Conservation (phyloP, 2,888 invertebrate genomes). For the Pinctada fucata region DNA sequence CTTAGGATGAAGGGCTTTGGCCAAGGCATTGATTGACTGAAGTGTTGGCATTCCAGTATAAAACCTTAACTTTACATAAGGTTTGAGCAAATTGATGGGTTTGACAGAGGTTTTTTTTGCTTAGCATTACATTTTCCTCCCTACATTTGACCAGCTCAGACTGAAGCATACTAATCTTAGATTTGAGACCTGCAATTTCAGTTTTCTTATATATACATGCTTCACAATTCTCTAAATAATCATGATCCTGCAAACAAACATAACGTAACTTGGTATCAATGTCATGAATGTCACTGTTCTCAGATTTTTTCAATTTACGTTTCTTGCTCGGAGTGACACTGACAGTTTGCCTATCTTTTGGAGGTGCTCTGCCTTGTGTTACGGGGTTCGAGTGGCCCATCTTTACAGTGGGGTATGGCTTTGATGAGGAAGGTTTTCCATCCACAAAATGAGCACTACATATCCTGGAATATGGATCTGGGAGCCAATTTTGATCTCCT, state of each 20-base stretch:
- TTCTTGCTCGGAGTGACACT: background rate
- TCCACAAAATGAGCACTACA: constrained; percentile 12
- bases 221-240: background rate
- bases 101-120: background rate
- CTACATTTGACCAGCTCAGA: too few species aligned
- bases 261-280: background rate
- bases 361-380: constrained; percentile 9
- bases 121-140: too few species aligned
- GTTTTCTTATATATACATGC: too few species aligned
- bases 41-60: constrained; percentile 29
- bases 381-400: constrained; percentile 15
- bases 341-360: constrained; percentile 3
- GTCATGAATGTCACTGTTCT: background rate
- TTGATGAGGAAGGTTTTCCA: constrained; percentile 1
- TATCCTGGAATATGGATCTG: constrained; percentile 9
- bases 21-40: constrained; percentile 10
- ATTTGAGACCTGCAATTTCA: too few species aligned
- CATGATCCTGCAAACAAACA: constrained; percentile 17
- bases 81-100: constrained; percentile 1
- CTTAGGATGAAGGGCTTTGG: constrained; percentile 2
- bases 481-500: constrained; percentile 7
- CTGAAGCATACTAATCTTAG: too few species aligned
- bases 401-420: constrained; percentile 19
- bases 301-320: background rate
- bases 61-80: constrained; percentile 14